A percentile compares a stretch with the other conserved stretches of the same genome.
These are phyloP conservation scores for Carettochelys insculpta DNA, from an alignment of 2,113 vertebrate genomes.

Conservation along the genomic window DNA sequence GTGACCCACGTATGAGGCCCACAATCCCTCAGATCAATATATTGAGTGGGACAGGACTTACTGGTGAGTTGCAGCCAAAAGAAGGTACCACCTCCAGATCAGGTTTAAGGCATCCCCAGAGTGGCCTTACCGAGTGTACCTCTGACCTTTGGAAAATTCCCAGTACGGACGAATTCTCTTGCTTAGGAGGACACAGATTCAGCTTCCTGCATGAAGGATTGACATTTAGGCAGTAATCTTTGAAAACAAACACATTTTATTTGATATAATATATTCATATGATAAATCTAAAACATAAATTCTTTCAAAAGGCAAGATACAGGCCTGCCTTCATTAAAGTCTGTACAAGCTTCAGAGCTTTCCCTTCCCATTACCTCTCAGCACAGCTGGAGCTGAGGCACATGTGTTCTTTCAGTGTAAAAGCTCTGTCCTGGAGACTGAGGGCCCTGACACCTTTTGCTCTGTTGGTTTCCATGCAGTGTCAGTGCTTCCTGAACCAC, in stretches of 20 bases:
- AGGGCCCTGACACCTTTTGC: slow-evolving; percentile 6
- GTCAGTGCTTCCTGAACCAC: background rate
- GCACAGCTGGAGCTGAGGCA: background rate
- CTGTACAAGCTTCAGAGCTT: background rate
- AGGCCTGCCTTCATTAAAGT: background rate
- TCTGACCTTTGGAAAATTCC: too few species aligned
- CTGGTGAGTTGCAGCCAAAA: background rate
- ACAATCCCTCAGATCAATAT: background rate
- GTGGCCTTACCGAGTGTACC: too few species aligned
- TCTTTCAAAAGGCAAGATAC: too few species aligned
- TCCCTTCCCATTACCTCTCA: background rate
- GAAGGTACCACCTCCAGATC: too few species aligned
- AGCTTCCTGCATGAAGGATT: too few species aligned
- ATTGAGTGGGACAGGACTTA: background rate
- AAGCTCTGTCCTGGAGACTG: background rate
- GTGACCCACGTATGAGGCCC: background rate
- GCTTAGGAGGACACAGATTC: too few species aligned
- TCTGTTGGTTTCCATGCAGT: background rate
- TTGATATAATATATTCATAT: too few species aligned
- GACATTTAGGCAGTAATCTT: too few species aligned
- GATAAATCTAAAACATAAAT: too few species aligned
- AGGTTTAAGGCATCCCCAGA: too few species aligned
- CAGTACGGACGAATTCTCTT: too few species aligned
- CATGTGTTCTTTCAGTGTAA: background rate
- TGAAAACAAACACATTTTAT: too few species aligned